phyloP scores from a whole-genome alignment of 2,113 vertebrate species.

The Sigmodon hispidus region DNA sequence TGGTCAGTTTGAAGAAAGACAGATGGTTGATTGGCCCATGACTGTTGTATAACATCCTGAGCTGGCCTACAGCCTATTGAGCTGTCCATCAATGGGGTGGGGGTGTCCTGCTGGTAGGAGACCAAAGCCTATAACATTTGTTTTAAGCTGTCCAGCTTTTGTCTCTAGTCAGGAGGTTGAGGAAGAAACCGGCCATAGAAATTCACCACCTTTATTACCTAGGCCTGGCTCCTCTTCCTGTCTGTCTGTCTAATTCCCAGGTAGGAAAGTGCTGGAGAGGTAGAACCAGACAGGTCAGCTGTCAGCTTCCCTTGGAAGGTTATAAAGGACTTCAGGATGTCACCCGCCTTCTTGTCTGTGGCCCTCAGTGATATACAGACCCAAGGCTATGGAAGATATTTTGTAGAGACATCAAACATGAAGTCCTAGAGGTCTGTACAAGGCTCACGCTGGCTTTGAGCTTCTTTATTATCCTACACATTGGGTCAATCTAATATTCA shows the following conservation, averaged over 20 bases:
- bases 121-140: neutral
- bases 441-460: neutral
- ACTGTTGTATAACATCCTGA: neutral
- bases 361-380: neutral
- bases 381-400: neutral
- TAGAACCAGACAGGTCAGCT: rapidly evolving
- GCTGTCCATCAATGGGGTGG: too few species aligned
- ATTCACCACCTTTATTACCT: neutral
- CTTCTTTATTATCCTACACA: neutral
- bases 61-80: neutral
- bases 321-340: neutral
- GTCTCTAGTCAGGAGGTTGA: neutral
- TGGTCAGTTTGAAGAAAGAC: neutral
- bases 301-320: neutral
- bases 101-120: neutral
- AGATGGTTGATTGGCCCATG: too few species aligned
- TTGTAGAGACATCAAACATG: neutral
- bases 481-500: neutral
- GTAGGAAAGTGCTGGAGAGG: neutral
- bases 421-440: neutral
- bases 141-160: neutral
- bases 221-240: neutral
- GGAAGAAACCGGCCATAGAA: neutral
- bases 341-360: neutral
- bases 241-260: neutral